A percentile compares a stretch with the other conserved stretches of the same genome.
phyloP scores from a whole-genome alignment of 1,140 invertebrate species.

The Bemisia tabaci region DNA sequence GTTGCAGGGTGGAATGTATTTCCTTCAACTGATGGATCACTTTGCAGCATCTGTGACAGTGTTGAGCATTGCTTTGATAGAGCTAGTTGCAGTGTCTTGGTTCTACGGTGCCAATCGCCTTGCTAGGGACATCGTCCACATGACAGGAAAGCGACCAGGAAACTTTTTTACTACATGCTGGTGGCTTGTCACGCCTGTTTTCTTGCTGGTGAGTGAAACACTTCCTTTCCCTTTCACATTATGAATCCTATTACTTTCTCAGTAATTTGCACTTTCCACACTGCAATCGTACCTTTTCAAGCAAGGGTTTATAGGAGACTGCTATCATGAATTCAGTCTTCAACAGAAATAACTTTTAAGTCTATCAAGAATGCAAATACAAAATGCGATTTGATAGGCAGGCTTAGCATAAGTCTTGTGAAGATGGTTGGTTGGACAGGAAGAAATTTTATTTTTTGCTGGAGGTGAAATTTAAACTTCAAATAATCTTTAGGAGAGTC shows the following conservation, averaged over 20 bases:
- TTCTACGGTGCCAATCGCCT: slow-evolving; percentile 74
- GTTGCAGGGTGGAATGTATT: slow-evolving; percentile 74
- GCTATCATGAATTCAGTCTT: background rate
- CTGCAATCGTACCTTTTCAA: background rate
- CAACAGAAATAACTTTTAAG: background rate
- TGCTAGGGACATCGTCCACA: slow-evolving; percentile 67
- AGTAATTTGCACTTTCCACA: background rate
- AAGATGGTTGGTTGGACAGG: too few species aligned
- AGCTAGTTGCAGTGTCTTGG: slow-evolving; percentile 81
- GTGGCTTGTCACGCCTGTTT: slow-evolving; percentile 60
- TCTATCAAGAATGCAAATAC: too few species aligned
- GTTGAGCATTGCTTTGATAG: slow-evolving; percentile 83
- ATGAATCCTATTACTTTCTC: background rate
- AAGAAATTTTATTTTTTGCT: background rate
- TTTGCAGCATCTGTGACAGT: slow-evolving; percentile 82
- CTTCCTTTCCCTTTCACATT: background rate
- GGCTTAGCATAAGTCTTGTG: too few species aligned
- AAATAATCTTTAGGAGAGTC: background rate
- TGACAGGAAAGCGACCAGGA: slow-evolving; percentile 66
- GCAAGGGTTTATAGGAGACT: background rate
- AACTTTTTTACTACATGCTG: slow-evolving; percentile 74
- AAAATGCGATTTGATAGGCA: too few species aligned
- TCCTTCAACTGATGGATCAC: slow-evolving; percentile 84
- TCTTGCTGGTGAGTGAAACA: slow-evolving; percentile 52
- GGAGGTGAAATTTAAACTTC: background rate